A percentile compares a stretch with the other conserved stretches of the same genome.
Conservation (phyloP, 1,140 invertebrate genomes). For the Pectinophora gossypiella region DNA sequence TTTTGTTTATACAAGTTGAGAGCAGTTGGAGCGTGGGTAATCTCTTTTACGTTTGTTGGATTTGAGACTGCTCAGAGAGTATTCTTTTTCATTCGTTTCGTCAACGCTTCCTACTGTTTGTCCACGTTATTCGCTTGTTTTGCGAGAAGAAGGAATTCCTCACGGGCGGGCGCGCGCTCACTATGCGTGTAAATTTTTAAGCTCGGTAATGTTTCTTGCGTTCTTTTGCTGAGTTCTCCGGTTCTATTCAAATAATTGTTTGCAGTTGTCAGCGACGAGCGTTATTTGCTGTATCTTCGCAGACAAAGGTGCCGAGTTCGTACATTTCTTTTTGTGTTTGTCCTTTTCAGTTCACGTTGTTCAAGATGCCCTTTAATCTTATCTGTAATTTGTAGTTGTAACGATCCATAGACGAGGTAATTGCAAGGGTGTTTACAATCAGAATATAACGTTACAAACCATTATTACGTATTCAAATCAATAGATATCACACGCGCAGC, state of each 20-base stretch:
- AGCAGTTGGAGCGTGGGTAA: constrained; percentile 68
- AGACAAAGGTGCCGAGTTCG: background rate
- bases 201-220: constrained; percentile 41
- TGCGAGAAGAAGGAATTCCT: constrained; percentile 44
- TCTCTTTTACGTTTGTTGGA: constrained; percentile 72
- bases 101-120: constrained; percentile 59
- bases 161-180: constrained; percentile 42
- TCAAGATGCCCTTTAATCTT: too few relatives aligned
- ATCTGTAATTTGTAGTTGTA: too few relatives aligned
- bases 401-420: too few relatives aligned
- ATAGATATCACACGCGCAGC: background rate
- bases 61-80: constrained; percentile 52
- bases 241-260: constrained; percentile 26
- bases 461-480: background rate
- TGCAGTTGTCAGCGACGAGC: too few relatives aligned
- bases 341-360: too few relatives aligned
- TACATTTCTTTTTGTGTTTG: too few relatives aligned
- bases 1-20: constrained; percentile 71
- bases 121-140: constrained; percentile 46
- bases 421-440: background rate
- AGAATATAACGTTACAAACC: background rate
- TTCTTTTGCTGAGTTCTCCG: constrained; percentile 35
- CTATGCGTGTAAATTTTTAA: constrained; percentile 68
- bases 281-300: background rate
- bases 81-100: constrained; percentile 61